A percentile compares a stretch with the other conserved stretches of the same genome.
These are phyloP conservation scores for Girardinichthys multiradiatus DNA, from an alignment of 2,113 vertebrate species.

Conservation along the genomic window DNA sequence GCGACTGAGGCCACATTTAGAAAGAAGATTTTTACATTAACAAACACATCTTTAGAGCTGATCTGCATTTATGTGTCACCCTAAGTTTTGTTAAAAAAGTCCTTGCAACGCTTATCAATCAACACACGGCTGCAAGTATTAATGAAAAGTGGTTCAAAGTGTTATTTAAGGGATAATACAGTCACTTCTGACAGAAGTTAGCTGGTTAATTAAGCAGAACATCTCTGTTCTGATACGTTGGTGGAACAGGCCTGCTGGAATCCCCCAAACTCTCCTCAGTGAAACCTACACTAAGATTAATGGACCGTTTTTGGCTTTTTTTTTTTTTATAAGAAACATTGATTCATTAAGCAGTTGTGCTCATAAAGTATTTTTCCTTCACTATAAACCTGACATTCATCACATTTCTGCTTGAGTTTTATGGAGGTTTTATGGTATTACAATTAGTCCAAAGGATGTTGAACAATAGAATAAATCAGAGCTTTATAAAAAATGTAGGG, in stretches of 20 bases:
- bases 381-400: not conserved
- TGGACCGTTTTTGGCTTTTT: not conserved
- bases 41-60: no score
- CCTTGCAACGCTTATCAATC: not conserved
- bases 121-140: not conserved
- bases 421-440: not conserved
- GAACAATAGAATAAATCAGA: no score
- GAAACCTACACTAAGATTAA: not conserved
- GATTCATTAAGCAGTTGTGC: not conserved
- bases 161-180: not conserved
- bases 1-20: no score
- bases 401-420: not conserved
- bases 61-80: not conserved
- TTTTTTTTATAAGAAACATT: not conserved
- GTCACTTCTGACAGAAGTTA: not conserved
- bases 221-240: slow-evolving; percentile 16
- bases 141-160: not conserved
- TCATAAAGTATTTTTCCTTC: not conserved
- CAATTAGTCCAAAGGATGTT: not conserved
- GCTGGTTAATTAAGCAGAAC: not conserved
- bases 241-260: slow-evolving; percentile 28
- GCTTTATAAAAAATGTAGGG: no score
- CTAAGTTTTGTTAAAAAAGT: not conserved
- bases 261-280: slow-evolving; percentile 39
- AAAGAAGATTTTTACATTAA: no score